Base-by-base conservation (phyloP, 2,888 invertebrate species). In the Melitaea athalia region DNA sequence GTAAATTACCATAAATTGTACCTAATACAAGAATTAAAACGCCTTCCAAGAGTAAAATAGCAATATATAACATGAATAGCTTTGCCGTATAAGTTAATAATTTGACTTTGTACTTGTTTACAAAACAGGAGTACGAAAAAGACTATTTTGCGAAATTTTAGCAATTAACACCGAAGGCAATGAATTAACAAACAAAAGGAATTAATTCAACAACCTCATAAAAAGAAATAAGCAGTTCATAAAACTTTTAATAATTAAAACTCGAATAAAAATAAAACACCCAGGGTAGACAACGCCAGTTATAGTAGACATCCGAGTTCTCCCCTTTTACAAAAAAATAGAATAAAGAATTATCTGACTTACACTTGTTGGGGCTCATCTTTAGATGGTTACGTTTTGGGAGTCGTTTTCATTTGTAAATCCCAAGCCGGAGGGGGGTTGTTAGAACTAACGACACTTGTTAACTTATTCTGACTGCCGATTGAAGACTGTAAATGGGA, bases 171-270 rank as follows among this genome's bases (percentile, higher is more conserved):
- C 75, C 74, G 76, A 77, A 77, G 74, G 81, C 81, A 83, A 81
- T 78, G 81, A 90, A 83, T 88, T 86, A 83, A 85, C 83, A 88
- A 91, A 92, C 91, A 92, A 92, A 89, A 87, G 83, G 78, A 89
- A 92, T 92, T 91, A 92, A 91, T 89, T 89, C 85, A 87, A 89
- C 90, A 90, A 89, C 84, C 84, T 85, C 89, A 84, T 92, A 89
- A 92, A 92, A 92, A 87, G 83, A 87, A 91, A 89, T 90, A 91
- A 90, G 90, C 92, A 92, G 90, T 91, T 89, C 86, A 91, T 92
- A 89, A 89, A 91, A 92, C 86, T 92, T 92, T 91, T 89, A 86
- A 90, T 91, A 92, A 92, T 92, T 92, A 92, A 92, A 91, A 91
- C 85, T 87, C 85, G 79, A 89, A 89, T 91, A 88, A 91, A 91